Evolutionary conservation across 2,888 invertebrate species (phyloP).

Genomic region (Parnassius smintheus): DNA sequence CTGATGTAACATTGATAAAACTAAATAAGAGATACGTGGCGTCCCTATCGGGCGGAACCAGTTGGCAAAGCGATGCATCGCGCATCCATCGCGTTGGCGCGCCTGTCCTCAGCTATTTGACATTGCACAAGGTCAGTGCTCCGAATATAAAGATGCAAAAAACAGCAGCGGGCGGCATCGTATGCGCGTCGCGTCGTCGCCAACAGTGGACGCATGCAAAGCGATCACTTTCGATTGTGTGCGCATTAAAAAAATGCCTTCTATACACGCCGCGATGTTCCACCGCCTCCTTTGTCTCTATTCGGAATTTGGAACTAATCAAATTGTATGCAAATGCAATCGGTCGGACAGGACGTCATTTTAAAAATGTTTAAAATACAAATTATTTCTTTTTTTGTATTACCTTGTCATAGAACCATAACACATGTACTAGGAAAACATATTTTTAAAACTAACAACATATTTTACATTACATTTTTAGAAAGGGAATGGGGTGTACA

Average conservation of each 20-base stretch:
- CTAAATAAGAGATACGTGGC: neutral
- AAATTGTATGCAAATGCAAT: conserved; percentile 19
- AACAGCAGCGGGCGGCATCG: conserved; percentile 36
- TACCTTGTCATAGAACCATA: too few species aligned
- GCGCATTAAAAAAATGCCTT: conserved; percentile 49
- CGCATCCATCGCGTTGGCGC: conserved; percentile 27
- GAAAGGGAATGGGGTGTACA: too few species aligned
- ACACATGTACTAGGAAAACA: too few species aligned
- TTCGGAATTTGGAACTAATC: conserved; percentile 31
- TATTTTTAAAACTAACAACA: too few species aligned
- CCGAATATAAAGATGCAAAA: conserved; percentile 78
- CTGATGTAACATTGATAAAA: neutral
- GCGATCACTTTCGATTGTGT: conserved; percentile 70
- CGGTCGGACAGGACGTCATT: conserved; percentile 12
- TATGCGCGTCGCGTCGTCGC: conserved; percentile 56
- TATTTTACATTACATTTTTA: too few species aligned
- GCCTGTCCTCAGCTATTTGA: conserved; percentile 70
- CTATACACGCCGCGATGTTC: conserved; percentile 39
- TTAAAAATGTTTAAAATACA: conserved; percentile 6
- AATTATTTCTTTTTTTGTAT: too few species aligned
- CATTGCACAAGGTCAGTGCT: conserved; percentile 80
- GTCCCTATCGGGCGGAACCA: conserved; percentile 39
- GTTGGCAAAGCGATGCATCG: conserved; percentile 44
- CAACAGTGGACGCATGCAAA: conserved; percentile 60
- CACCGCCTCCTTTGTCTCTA: conserved; percentile 50